phyloP scores from a whole-genome alignment of 53 echinoderm and acorn worm genomes.

The Zoroaster sp. region DNA sequence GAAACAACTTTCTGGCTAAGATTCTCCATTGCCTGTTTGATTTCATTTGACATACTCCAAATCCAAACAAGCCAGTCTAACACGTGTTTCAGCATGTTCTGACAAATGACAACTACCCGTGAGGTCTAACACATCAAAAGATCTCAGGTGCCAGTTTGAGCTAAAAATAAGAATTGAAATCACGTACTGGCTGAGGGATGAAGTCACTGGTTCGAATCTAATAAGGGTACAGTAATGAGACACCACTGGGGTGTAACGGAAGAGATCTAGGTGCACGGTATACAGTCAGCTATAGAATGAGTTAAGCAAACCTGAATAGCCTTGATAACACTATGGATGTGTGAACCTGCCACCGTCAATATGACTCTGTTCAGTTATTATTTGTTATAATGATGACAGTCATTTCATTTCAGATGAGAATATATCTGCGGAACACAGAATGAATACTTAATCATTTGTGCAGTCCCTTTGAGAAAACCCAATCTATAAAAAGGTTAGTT shows the following conservation, averaged over 20 bases:
- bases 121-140: slow-evolving; percentile 1
- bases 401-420: slow-evolving; percentile 14
- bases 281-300: neutral
- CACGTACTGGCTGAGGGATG: slow-evolving; percentile 8
- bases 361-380: neutral
- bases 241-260: slow-evolving; percentile 13
- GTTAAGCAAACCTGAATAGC: neutral
- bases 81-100: slow-evolving; percentile 48
- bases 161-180: slow-evolving; percentile 32
- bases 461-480: neutral
- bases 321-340: neutral
- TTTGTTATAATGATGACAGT: slow-evolving; percentile 16
- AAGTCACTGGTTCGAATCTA: slow-evolving; percentile 27
- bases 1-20: neutral
- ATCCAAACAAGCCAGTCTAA: slow-evolving; percentile 22
- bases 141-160: neutral
- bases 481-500: neutral
- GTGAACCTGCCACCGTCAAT: slow-evolving; percentile 23
- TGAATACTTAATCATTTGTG: neutral
- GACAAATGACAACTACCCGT: slow-evolving; percentile 41
- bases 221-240: slow-evolving; percentile 29
- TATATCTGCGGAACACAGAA: neutral
- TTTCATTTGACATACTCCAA: neutral
- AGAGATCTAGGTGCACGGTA: neutral
- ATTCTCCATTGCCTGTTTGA: neutral